Evolutionary conservation across 1,140 invertebrate genomes (phyloP), one percentile per base, ranked within the genome.

Genomic region (Temnothorax curvispinosus): DNA sequence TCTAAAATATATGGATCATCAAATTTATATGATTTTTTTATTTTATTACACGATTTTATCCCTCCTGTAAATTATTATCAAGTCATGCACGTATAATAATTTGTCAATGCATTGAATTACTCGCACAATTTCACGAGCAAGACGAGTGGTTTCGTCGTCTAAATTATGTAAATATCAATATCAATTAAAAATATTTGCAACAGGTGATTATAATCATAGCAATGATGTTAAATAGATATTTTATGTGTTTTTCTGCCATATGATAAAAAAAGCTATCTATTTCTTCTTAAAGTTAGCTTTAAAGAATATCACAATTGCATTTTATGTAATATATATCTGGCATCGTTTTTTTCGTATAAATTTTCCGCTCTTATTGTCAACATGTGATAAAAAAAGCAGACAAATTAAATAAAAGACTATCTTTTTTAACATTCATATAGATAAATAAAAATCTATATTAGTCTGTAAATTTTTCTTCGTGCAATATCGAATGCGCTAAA

Each of bases 321-420:
- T 5, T 56, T 21, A n/a, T 38, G 35, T 41, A 21, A 41, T 41
- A 32, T 21, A 27, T 41, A 54, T 15, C 9, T 1, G n/a, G n/a
- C n/a, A 32, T 41, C 8, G 13, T 6, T 1, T 27, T 75, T 56
- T 18, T 3, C 0, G 6, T 41, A 18, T 27, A 2, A 76, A 32
- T 75, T 75, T 75, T 75, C 6, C 15, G 3, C 3, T 11, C 7
- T 56, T 60, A 58, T 27, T 41, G 15, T 56, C 47, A 58, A 75
- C 5, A 52, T 54, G 9, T 52, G 35, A 76, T 6, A 13, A 38
- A 78, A 77, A 67, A 41, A 67, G 11, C 1, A 41, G 1, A 65
- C 41, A 52, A 52, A 80, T 77, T 21, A 9, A 56, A 41, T 44
- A 15, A 65, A 65, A 78, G 3, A 65, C 27, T 52, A 67, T n/a